phyloP scores from a whole-genome alignment of 2,888 invertebrate genomes.

The Catocala sponsa region DNA sequence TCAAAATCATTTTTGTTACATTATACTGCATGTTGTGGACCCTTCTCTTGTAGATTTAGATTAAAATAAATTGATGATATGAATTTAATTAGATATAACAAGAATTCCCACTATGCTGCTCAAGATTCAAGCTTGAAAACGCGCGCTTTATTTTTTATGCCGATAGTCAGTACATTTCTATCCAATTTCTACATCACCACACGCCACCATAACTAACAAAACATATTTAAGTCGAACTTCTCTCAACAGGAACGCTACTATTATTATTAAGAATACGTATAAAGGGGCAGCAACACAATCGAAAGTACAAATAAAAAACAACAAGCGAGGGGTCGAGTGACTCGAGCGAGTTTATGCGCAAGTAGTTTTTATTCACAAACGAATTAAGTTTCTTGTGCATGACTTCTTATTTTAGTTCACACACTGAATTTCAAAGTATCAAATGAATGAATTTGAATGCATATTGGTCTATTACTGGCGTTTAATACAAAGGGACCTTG shows the following conservation, averaged over 20 bases:
- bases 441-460: background rate
- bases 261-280: slow-evolving; percentile 3
- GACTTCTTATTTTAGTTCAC: slow-evolving; percentile 15
- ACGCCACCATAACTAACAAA: too few species aligned
- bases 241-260: background rate
- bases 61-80: too few species aligned
- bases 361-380: slow-evolving; percentile 17
- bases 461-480: background rate
- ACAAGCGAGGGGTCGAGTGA: slow-evolving; percentile 28
- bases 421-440: slow-evolving; percentile 6
- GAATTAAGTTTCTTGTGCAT: slow-evolving; percentile 13
- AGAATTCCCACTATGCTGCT: too few species aligned
- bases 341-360: slow-evolving; percentile 19
- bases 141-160: too few species aligned
- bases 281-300: slow-evolving; percentile 28
- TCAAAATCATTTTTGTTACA: too few species aligned
- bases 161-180: too few species aligned
- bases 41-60: too few species aligned
- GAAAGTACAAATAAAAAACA: slow-evolving; percentile 1
- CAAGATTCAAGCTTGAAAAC: too few species aligned
- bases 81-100: too few species aligned
- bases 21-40: too few species aligned
- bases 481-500: background rate
- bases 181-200: too few species aligned
- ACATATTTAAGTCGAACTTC: background rate